Evolutionary conservation across 2,888 invertebrate genomes (phyloP).

Genomic region (Itoplectis maculator): DNA sequence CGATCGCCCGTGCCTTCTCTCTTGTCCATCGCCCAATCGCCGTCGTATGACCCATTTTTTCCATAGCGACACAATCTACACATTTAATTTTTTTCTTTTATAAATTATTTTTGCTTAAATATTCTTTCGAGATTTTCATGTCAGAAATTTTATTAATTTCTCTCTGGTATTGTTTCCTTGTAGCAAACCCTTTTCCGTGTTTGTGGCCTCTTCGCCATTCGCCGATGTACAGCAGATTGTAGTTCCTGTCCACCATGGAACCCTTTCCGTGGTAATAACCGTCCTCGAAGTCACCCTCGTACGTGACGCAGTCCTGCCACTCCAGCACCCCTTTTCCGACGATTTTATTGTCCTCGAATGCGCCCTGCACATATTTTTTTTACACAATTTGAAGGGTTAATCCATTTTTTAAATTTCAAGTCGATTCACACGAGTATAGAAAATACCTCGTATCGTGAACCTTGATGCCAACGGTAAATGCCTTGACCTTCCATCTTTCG

Average conservation of each 20-base stretch:
- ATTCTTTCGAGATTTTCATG: too few species aligned
- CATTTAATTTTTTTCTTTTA: neutral
- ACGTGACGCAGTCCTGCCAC: conserved; percentile 87
- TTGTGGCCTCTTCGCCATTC: conserved; percentile 83
- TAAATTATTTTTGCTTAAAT: too few species aligned
- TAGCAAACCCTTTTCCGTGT: conserved; percentile 83
- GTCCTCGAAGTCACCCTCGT: conserved; percentile 86
- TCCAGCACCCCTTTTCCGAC: conserved; percentile 86
- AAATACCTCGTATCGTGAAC: conserved; percentile 86
- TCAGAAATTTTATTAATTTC: too few species aligned
- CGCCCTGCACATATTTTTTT: conserved; percentile 85
- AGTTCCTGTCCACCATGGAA: conserved; percentile 71
- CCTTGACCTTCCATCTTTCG: conserved; percentile 87
- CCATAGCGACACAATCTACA: conserved; percentile 77
- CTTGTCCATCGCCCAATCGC: conserved; percentile 83
- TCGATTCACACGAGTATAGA: neutral
- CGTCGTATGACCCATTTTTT: conserved; percentile 83
- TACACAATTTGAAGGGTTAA: too few species aligned
- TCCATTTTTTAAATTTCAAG: conserved; percentile 38
- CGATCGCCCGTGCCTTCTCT: conserved; percentile 86
- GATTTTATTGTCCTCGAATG: conserved; percentile 86
- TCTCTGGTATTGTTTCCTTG: too few species aligned
- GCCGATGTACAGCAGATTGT: conserved; percentile 81
- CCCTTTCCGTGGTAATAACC: conserved; percentile 86
- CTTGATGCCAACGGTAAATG: conserved; percentile 87